A percentile compares a stretch with the other conserved stretches of the same genome.
phyloP scores from a whole-genome alignment of 2,797 vertebrate genomes.

The Momotus momota region DNA sequence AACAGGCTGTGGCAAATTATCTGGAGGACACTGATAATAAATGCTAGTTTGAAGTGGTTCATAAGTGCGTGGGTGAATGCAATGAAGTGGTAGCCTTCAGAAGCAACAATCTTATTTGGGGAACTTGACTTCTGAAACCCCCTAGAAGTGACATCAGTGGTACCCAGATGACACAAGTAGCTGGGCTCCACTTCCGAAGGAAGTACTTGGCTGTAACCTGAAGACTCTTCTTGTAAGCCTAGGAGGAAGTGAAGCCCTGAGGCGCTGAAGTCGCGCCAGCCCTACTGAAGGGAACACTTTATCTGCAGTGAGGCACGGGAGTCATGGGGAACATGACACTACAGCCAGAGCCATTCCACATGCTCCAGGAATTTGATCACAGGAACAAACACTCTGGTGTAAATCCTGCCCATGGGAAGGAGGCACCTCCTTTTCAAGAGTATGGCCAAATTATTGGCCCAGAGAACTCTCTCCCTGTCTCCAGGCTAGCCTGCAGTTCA shows the following conservation, averaged over 20 bases:
- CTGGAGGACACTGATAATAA: not conserved
- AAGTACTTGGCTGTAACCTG: not conserved
- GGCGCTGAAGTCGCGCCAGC: not conserved
- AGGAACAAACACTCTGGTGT: conserved; percentile 17
- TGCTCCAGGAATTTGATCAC: conserved; percentile 16
- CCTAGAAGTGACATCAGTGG: not conserved
- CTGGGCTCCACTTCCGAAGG: conserved; percentile 13
- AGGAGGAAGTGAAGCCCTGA: conserved; percentile 20
- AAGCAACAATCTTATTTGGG: not conserved
- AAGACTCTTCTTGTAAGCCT: conserved; percentile 7
- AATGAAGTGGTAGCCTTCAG: not conserved
- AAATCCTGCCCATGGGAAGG: not conserved
- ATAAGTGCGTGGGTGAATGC: not conserved
- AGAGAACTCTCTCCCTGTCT: not conserved
- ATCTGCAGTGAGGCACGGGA: not conserved
- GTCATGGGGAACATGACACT: not conserved
- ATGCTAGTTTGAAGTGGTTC: not conserved
- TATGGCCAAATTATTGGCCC: not conserved
- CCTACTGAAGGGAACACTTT: not conserved
- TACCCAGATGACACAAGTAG: not conserved
- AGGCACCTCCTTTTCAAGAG: not conserved
- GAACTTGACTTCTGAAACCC: not conserved
- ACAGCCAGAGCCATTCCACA: not conserved
- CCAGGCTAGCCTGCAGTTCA: not conserved
- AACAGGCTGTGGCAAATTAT: not conserved